A percentile compares a stretch with the other conserved stretches of the same genome.
Conservation (phyloP, 92 coral and sea anemone genomes). For the Siderastrea radians region DNA sequence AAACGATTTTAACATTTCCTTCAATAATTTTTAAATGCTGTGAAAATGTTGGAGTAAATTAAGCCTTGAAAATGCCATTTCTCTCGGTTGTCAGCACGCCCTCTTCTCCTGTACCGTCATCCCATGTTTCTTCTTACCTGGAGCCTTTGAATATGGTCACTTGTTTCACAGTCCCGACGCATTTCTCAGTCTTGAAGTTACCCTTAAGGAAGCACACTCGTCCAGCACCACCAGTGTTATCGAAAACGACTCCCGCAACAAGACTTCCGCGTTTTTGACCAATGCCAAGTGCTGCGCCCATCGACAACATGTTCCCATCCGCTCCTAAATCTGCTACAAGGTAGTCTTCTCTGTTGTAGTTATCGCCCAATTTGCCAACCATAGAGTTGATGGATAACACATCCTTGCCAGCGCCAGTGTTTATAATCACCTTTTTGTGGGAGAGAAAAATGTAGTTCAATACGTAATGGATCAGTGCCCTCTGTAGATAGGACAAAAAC, state of each 20-base stretch:
- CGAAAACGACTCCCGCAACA: conserved; percentile 61
- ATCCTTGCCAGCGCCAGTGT: conserved; percentile 68
- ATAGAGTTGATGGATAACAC: conserved; percentile 53
- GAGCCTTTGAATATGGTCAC: conserved; percentile 73
- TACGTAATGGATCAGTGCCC: no score
- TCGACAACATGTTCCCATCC: conserved; percentile 64
- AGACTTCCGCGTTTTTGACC: conserved; percentile 33
- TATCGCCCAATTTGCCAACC: conserved; percentile 33
- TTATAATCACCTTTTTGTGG: conserved; percentile 16
- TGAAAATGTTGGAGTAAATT: no score
- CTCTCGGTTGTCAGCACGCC: no score
- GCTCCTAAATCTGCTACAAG: conserved; percentile 69
- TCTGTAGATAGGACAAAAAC: no score
- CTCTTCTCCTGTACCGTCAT: no score
- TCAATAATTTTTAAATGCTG: no score
- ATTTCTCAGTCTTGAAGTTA: conserved; percentile 32
- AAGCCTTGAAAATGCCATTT: no score
- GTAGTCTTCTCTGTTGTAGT: conserved; percentile 12
- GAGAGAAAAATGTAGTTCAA: no score
- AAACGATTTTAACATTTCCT: no score
- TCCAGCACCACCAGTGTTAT: conserved; percentile 59
- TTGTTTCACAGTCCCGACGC: conserved; percentile 58
- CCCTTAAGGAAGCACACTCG: conserved; percentile 48
- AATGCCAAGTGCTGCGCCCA: conserved; percentile 54
- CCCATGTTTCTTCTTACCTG: conserved; percentile 34